Conservation (phyloP, 2,888 invertebrate genomes). For the Patella ulyssiponensis region DNA sequence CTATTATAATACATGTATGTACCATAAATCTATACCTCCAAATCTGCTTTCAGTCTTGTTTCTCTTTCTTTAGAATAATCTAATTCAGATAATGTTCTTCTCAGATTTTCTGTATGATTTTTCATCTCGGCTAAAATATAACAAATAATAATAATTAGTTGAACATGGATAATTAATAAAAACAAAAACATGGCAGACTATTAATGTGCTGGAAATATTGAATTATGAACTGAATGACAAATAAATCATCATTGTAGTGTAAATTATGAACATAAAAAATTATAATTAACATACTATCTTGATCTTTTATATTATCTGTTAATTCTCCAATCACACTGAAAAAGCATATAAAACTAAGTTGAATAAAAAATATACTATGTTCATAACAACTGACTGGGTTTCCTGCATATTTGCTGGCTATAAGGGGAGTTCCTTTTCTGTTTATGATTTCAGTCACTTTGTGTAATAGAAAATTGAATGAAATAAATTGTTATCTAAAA, state of each 20-base stretch:
- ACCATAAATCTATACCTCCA: slow-evolving; percentile 58
- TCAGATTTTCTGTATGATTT: slow-evolving; percentile 53
- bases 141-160: not conserved
- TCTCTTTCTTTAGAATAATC: slow-evolving; percentile 64
- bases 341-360: slow-evolving; percentile 22
- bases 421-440: too few species aligned
- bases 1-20: not conserved
- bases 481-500: too few species aligned
- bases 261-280: not conserved
- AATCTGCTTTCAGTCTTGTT: slow-evolving; percentile 59
- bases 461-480: too few species aligned
- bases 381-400: too few species aligned
- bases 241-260: too few species aligned
- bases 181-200: not conserved
- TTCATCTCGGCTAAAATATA: slow-evolving; percentile 54
- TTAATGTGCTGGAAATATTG: not conserved
- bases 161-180: not conserved
- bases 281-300: slow-evolving; percentile 55
- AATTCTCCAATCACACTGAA: slow-evolving; percentile 59
- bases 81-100: slow-evolving; percentile 58
- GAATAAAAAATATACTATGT: not conserved
- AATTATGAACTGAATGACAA: too few species aligned
- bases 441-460: not conserved
- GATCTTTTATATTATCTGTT: slow-evolving; percentile 57
- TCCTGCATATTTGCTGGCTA: too few species aligned